Base-by-base conservation (phyloP, 2,797 vertebrate species). In the Arrhamphus sclerolepis region DNA sequence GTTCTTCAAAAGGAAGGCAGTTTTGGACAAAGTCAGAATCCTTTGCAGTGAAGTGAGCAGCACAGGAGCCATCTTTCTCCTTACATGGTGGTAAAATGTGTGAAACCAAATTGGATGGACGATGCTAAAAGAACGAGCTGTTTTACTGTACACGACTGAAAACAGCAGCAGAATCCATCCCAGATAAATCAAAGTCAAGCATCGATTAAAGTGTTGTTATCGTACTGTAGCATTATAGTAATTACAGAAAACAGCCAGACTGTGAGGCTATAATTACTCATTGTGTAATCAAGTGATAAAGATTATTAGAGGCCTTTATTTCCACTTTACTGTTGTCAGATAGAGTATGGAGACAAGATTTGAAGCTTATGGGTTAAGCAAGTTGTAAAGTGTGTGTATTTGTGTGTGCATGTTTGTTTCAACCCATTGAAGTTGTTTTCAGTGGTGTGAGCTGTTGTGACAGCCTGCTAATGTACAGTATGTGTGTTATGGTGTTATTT, bases 391-490 rank as follows among this genome's bases (percentile, higher is more conserved):
- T 63, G 21, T 66, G 62, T 54, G 42, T 46, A 50, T 73, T n/a
- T 57, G 39, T 63, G 47, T 65, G 14, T 2, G 31, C 31, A 34
- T 34, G 31, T 34, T 34, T 34, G 31, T 34, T 34, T 34, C 31
- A 11, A 34, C 31, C 31, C 31, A 34, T 2, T 11, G 31, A 34
- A 3, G 31, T 13, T 13, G 31, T 34, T 34, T 34, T 75, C 44
- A 18, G 56, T 68, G 55, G 48, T 80, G 75, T 72, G 62, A 85
- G 62, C 18, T 18, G 46, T 61, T 56, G 43, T 84, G 81, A 73
- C 68, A 78, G 53, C 47, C 42, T 59, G 72, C 22, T 78, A 76
- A 83, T 72, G 66, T 83, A 70, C 69, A 77, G 29, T 70, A 59
- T 8, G 34, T 60, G 56, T 79, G 63, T 69, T 69, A 39, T 28